Evolutionary conservation across 2,797 vertebrate genomes (phyloP), one percentile per base, ranked within the genome.

Genomic region (Lophius americanus): DNA sequence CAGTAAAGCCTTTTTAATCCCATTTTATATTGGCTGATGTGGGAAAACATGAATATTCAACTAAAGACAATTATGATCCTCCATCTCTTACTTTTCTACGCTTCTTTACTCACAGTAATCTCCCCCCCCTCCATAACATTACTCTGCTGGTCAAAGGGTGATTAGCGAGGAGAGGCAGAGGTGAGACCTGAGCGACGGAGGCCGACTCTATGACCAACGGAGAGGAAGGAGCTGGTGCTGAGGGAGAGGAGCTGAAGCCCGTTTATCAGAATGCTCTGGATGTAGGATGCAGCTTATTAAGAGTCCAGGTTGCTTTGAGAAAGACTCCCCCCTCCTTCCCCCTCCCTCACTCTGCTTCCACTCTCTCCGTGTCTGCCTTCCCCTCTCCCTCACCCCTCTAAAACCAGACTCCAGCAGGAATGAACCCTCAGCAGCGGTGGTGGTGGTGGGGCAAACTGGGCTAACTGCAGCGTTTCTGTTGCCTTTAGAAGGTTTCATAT

Each of bases 281-380:
- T 94, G 88, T 76, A 23, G 23, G 23, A 23, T 91, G 89, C 82
- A 65, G 85, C 93, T 88, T 94, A 93, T 90, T 91, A 86, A 89
- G 23, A 89, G 83, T 85, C 86, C 81, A 82, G 82, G 73, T 88
- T 87, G 76, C 84, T 79, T 84, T 78, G 78, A 91, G 87, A 91
- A 92, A 88, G 76, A 84, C 74, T 70, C 66, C 37, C 6, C 32
- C 50, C 54, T 12, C 10, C 4, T 33, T 1, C 56, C 46, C 44
- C 12, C 35, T 51, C 14, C 44, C 59, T 62, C 44, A 44, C 63
- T 54, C 54, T 42, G 63, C 61, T 64, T 51, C 74, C 64, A 38
- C 68, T 23, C 37, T 35, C 70, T 63, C 46, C 54, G n/a, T 62
- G 60, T 71, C 66, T 56, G 39, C 59, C 60, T 62, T 37, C 47